phyloP scores from a whole-genome alignment of 92 coral and sea anemone genomes.

The Heteractis magnifica region DNA sequence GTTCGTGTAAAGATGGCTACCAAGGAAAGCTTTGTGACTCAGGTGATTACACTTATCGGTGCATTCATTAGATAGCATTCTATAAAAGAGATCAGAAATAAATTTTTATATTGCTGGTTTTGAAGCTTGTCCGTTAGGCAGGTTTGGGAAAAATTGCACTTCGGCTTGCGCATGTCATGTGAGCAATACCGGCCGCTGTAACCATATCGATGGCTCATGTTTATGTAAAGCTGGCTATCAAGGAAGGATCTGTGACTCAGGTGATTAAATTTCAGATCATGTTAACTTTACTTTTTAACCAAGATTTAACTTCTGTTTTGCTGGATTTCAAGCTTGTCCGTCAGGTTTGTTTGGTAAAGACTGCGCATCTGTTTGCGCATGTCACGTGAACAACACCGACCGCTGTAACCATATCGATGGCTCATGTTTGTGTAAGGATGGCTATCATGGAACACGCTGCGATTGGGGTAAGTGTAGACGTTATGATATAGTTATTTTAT shows the following conservation, averaged over 20 bases:
- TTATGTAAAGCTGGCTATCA: neutral
- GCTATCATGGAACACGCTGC: constrained; percentile 8
- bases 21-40: constrained; percentile 64
- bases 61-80: neutral
- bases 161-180: constrained; percentile 51
- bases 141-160: constrained; percentile 31
- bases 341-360: neutral
- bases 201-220: constrained; percentile 4
- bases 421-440: neutral
- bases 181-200: neutral
- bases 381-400: constrained; percentile 1
- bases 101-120: neutral
- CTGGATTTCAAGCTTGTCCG: too few relatives aligned
- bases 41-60: constrained; percentile 37
- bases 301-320: too few relatives aligned
- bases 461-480: constrained; percentile 41
- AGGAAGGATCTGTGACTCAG: constrained; percentile 35
- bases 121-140: neutral
- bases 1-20: constrained; percentile 76
- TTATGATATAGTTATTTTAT: too few relatives aligned
- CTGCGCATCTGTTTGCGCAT: neutral
- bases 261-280: constrained; percentile 24
- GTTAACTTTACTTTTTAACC: too few relatives aligned
- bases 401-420: constrained; percentile 5
- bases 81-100: neutral